phyloP scores from a whole-genome alignment of 2,113 vertebrate genomes.

The Percina caprodes region DNA sequence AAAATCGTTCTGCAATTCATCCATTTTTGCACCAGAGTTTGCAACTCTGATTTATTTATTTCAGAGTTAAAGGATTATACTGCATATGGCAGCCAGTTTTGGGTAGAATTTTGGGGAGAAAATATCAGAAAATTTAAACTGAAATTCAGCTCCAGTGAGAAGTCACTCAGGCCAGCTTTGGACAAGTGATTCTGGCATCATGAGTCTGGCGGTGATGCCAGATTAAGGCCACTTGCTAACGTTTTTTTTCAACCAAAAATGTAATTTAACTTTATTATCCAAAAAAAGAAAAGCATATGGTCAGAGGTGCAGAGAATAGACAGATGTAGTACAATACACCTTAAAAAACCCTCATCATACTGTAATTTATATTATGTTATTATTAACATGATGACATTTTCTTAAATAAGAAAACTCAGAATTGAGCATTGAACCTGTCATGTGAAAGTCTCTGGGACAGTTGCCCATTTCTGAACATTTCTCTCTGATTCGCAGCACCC shows the following conservation, averaged over 20 bases:
- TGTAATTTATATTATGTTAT: too few species aligned
- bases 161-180: background rate
- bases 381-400: too few species aligned
- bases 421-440: background rate
- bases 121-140: background rate
- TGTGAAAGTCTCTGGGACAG: background rate
- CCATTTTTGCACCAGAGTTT: background rate
- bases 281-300: background rate
- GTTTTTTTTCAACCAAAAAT: background rate
- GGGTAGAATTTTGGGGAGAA: background rate
- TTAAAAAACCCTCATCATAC: too few species aligned
- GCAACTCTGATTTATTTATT: too few species aligned
- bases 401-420: background rate
- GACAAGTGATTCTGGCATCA: background rate
- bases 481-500: constrained; percentile 66
- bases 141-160: background rate
- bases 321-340: background rate
- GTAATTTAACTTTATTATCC: background rate
- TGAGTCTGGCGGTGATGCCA: background rate
- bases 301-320: background rate
- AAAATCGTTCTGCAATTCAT: too few species aligned
- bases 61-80: too few species aligned
- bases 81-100: background rate
- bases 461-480: background rate
- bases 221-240: background rate